phyloP scores from a whole-genome alignment of 2,113 vertebrate species.

The Podilymbus podiceps region DNA sequence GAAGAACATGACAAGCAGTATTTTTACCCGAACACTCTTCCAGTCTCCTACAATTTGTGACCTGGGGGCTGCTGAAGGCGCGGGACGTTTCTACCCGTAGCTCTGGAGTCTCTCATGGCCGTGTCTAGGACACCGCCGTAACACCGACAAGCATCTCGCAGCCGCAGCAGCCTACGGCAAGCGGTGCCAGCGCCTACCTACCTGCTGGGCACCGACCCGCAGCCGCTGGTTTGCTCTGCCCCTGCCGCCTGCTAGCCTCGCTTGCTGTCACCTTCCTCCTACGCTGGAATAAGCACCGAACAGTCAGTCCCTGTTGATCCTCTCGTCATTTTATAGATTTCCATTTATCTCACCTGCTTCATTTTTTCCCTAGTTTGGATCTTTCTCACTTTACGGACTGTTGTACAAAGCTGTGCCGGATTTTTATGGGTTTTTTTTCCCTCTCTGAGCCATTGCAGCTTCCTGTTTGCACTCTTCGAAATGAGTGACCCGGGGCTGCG shows the following conservation, averaged over 20 bases:
- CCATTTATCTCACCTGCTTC: neutral
- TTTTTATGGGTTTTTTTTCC: neutral
- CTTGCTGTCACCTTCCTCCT: neutral
- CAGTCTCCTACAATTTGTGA: neutral
- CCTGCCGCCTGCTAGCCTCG: neutral
- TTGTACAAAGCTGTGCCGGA: neutral
- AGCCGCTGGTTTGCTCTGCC: neutral
- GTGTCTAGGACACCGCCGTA: rapidly evolving
- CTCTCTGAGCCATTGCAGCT: neutral
- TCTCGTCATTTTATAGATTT: neutral
- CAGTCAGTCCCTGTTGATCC: neutral
- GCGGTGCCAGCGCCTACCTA: neutral
- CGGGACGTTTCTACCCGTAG: rapidly evolving
- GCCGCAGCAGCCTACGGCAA: rapidly evolving
- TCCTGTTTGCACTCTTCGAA: neutral
- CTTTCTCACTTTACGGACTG: neutral
- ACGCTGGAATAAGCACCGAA: neutral
- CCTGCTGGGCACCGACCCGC: rapidly evolving
- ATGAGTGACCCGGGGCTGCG: neutral
- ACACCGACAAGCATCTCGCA: rapidly evolving
- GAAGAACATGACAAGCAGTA: neutral
- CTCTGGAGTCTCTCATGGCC: neutral
- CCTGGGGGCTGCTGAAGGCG: neutral
- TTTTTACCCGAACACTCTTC: neutral
- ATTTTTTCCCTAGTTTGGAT: no score